phyloP scores from a whole-genome alignment of 2,797 vertebrate species.

The Heteromormyrus szaboi region DNA sequence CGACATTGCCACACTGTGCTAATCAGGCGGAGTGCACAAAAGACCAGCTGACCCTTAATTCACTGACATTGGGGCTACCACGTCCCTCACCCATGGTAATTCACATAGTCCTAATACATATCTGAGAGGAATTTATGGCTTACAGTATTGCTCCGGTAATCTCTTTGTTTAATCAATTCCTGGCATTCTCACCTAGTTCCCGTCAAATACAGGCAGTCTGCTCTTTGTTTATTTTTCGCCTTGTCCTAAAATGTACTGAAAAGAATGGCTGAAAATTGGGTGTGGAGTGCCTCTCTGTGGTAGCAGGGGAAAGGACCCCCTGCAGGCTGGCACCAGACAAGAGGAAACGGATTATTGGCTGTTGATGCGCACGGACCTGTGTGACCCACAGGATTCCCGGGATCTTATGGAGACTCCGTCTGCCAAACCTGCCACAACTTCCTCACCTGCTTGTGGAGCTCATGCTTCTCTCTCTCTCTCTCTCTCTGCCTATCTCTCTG shows the following conservation, averaged over 20 bases:
- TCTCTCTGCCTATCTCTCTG: neutral
- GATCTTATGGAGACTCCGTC: neutral
- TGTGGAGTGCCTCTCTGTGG: neutral
- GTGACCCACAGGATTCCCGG: neutral
- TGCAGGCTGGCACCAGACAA: neutral
- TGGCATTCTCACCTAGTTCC: neutral
- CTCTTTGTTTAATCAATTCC: neutral
- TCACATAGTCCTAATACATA: neutral
- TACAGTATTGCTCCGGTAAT: neutral
- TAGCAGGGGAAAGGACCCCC: neutral
- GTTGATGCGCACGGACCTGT: neutral
- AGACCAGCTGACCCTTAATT: neutral
- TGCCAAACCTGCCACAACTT: neutral
- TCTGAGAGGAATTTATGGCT: neutral
- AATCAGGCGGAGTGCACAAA: neutral
- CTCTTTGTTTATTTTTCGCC: neutral
- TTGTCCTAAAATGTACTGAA: neutral
- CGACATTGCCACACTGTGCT: neutral
- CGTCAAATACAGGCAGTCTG: neutral
- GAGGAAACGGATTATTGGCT: neutral
- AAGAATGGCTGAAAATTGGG: neutral
- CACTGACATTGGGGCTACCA: neutral
- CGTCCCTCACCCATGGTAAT: neutral
- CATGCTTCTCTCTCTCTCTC: neutral
- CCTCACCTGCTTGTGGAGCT: neutral